Evolutionary conservation across 2,888 invertebrate genomes (phyloP).

Genomic region (Muscina levida): DNA sequence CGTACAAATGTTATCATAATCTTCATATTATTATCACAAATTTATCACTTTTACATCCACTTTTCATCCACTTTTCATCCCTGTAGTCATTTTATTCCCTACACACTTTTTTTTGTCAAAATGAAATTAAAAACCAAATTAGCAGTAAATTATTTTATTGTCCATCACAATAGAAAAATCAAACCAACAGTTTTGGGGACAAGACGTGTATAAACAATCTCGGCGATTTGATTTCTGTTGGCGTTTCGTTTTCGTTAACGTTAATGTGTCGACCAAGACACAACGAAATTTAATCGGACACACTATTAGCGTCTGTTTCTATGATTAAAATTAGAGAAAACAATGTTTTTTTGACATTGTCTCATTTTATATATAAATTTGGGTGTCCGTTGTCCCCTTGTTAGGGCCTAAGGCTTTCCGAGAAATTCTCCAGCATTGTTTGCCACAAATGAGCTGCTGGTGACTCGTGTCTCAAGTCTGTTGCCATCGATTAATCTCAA

Average conservation of each 20-base stretch:
- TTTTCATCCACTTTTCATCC: too few relatives aligned
- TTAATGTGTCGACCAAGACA: background rate
- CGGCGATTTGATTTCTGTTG: too few relatives aligned
- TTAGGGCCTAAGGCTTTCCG: slow-evolving; percentile 18
- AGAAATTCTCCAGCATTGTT: slow-evolving; percentile 1
- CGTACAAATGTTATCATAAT: too few relatives aligned
- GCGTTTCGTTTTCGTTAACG: too few relatives aligned
- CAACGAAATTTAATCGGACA: slow-evolving; percentile 24
- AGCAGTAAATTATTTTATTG: slow-evolving; percentile 77
- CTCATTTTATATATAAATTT: background rate
- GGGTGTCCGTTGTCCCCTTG: background rate
- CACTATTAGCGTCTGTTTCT: slow-evolving; percentile 23
- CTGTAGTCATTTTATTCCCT: too few relatives aligned
- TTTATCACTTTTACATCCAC: too few relatives aligned
- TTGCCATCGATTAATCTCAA: background rate
- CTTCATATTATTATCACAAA: too few relatives aligned
- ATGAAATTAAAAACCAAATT: slow-evolving; percentile 77
- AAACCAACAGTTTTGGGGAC: background rate
- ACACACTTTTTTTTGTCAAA: background rate
- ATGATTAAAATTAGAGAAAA: background rate
- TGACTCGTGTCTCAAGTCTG: background rate
- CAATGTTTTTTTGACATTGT: slow-evolving; percentile 9
- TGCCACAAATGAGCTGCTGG: background rate
- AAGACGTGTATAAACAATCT: background rate
- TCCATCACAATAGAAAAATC: slow-evolving; percentile 15